phyloP scores from a whole-genome alignment of 2,797 vertebrate genomes.

The Falco cherrug region DNA sequence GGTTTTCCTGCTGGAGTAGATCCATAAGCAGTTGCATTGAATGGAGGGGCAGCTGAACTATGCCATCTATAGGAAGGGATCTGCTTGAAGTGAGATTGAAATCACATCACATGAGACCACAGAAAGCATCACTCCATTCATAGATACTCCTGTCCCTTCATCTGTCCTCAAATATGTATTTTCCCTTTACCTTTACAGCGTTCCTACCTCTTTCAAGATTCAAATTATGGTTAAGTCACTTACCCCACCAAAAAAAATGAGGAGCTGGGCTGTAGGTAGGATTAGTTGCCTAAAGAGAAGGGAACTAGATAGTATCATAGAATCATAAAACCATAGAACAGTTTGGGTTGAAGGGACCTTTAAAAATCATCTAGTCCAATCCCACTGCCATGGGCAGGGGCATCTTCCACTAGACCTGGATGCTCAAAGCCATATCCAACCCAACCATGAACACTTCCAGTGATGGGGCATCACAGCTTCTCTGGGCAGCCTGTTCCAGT shows the following conservation, averaged over 20 bases:
- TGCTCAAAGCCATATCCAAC: background rate
- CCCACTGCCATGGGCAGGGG: accelerated
- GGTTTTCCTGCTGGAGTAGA: background rate
- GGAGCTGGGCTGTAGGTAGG: background rate
- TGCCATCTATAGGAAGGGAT: background rate
- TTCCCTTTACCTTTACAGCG: background rate
- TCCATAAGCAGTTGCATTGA: background rate
- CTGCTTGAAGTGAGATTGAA: background rate
- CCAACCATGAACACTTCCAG: background rate
- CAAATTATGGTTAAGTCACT: background rate
- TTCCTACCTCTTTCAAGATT: background rate
- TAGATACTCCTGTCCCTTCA: background rate
- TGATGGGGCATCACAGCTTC: background rate
- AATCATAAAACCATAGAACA: background rate
- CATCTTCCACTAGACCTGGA: background rate
- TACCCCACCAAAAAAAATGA: background rate
- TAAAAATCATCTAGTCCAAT: background rate
- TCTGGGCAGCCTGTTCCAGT: background rate
- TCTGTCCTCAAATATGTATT: background rate
- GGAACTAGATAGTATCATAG: background rate
- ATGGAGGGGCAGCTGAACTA: background rate
- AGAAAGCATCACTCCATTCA: background rate
- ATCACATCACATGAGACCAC: background rate
- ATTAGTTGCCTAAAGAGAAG: background rate
- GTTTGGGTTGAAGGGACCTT: background rate